phyloP scores from a whole-genome alignment of 2,113 vertebrate species.

The Proteles cristata region DNA sequence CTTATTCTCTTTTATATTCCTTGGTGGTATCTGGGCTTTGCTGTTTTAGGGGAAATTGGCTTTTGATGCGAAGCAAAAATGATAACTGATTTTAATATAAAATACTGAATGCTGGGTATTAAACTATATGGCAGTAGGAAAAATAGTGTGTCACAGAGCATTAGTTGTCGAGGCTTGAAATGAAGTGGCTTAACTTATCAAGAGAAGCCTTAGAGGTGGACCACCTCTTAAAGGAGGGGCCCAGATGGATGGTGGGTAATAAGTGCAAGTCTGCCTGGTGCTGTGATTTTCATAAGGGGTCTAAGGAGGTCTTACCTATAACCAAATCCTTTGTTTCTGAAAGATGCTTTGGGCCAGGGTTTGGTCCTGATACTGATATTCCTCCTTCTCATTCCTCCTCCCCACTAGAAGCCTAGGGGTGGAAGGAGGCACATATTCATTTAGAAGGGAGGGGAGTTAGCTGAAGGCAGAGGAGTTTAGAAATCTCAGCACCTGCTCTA shows the following conservation, averaged over 20 bases:
- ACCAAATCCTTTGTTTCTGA: background rate
- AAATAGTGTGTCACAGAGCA: slow-evolving; percentile 27
- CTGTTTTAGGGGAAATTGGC: slow-evolving; percentile 33
- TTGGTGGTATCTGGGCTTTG: slow-evolving; percentile 11
- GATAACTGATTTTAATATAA: slow-evolving; percentile 57
- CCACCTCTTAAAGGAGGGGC: background rate
- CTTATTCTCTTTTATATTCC: background rate
- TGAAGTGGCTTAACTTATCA: slow-evolving; percentile 42
- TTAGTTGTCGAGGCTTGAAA: slow-evolving; percentile 34
- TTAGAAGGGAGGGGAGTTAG: background rate
- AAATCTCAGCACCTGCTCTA: background rate
- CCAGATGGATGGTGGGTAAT: background rate
- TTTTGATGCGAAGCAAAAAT: slow-evolving; percentile 56
- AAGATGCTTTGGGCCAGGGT: background rate
- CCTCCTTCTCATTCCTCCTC: background rate
- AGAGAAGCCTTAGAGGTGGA: background rate
- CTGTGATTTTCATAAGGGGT: background rate
- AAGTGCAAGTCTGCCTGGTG: background rate
- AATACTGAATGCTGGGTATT: slow-evolving; percentile 43
- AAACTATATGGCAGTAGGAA: slow-evolving; percentile 38
- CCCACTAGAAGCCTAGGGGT: background rate
- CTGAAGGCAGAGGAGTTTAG: background rate
- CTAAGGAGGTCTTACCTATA: background rate
- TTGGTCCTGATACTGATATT: background rate
- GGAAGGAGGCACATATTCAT: background rate